Evolutionary conservation across 2,888 invertebrate genomes (phyloP).

Genomic region (Melieria omissa): DNA sequence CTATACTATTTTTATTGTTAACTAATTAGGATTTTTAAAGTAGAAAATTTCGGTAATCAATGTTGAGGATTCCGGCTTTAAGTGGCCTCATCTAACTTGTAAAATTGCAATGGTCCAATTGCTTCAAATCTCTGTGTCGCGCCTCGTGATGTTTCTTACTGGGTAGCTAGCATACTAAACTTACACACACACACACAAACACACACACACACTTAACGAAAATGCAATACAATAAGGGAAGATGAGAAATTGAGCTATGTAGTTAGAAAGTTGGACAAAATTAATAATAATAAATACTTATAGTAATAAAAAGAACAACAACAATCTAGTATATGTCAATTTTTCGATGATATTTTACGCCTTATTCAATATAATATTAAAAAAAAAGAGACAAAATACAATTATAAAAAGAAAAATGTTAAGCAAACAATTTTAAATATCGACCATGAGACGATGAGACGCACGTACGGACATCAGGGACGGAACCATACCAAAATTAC

Average conservation of each 20-base stretch:
- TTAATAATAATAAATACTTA: slow-evolving; percentile 58
- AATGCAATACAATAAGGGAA: slow-evolving; percentile 8
- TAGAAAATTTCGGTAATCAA: no score
- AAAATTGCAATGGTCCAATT: no score
- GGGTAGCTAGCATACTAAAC: no score
- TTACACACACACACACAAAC: slow-evolving; percentile 15
- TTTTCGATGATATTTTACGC: slow-evolving; percentile 64
- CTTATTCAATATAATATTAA: slow-evolving; percentile 3
- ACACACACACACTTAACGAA: neutral
- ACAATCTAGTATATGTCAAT: slow-evolving; percentile 65
- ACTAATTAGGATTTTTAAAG: no score
- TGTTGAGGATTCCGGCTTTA: no score
- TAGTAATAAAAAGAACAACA: slow-evolving; percentile 49
- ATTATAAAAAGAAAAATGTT: slow-evolving; percentile 13
- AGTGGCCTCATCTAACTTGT: no score
- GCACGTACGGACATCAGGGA: no score
- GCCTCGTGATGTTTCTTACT: no score
- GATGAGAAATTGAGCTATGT: neutral
- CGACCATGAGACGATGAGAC: no score
- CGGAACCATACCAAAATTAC: no score
- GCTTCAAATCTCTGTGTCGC: no score
- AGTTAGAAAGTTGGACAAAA: slow-evolving; percentile 32
- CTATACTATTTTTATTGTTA: no score
- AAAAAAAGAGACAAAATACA: slow-evolving; percentile 3
- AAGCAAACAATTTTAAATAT: slow-evolving; percentile 4